Percentiles rank a stretch among this genome's conserved stretches.
These are phyloP conservation scores for Cryptotis parvus DNA, from an alignment of 2,113 vertebrate species.

Conservation along the genomic window DNA sequence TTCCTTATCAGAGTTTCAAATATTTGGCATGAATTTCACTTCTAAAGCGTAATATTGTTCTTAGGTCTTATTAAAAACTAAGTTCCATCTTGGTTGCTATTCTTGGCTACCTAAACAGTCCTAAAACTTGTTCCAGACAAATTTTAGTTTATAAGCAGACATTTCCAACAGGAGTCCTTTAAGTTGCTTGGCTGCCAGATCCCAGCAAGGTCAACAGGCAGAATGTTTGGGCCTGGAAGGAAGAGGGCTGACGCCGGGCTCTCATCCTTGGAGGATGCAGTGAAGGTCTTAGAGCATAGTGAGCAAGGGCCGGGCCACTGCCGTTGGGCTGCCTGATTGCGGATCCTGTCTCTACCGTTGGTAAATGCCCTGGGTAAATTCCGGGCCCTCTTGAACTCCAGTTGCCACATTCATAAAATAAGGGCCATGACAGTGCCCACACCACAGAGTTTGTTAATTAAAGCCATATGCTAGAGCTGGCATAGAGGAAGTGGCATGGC, in stretches of 20 bases:
- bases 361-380: neutral
- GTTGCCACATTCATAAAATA: slow-evolving; percentile 14
- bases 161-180: slow-evolving; percentile 32
- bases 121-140: slow-evolving; percentile 61
- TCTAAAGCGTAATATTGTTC: slow-evolving; percentile 58
- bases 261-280: neutral
- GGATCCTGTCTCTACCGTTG: neutral
- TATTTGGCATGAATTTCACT: slow-evolving; percentile 35
- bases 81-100: slow-evolving; percentile 51
- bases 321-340: neutral
- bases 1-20: slow-evolving; percentile 45
- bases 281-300: neutral
- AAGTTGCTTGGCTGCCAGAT: neutral
- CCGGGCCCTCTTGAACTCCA: neutral
- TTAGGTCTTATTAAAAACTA: slow-evolving; percentile 50
- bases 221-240: slow-evolving; percentile 10
- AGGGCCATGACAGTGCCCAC: neutral
- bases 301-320: neutral
- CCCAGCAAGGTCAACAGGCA: neutral
- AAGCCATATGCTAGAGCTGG: neutral
- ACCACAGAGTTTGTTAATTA: slow-evolving; percentile 12
- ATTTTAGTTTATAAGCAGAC: slow-evolving; percentile 47
- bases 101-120: slow-evolving; percentile 55
- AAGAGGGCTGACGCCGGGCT: neutral
- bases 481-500: neutral